A percentile compares a stretch with the other conserved stretches of the same genome.
phyloP scores from a whole-genome alignment of 2,797 vertebrate genomes.

The Pyrrhura leucotis region DNA sequence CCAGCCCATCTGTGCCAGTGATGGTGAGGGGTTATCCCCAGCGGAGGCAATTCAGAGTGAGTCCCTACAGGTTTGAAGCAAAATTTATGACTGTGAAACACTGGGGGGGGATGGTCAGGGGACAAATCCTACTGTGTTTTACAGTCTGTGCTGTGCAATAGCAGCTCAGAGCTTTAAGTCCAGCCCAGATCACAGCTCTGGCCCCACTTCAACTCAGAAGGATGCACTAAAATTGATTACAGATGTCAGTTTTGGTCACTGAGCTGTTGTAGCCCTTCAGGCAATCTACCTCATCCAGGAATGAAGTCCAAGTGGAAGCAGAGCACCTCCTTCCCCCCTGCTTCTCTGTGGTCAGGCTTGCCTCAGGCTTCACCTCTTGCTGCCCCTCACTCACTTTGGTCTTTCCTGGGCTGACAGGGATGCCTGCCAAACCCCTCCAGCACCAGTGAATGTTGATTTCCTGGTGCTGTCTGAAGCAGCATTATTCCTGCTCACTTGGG shows the following conservation, averaged over 20 bases:
- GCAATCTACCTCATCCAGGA: conserved; percentile 6
- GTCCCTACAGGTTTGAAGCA: neutral
- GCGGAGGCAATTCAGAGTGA: accelerated
- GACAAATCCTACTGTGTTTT: neutral
- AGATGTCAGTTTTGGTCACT: conserved; percentile 14
- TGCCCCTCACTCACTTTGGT: neutral
- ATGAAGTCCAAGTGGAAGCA: neutral
- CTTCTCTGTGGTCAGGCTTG: neutral
- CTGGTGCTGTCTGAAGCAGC: neutral
- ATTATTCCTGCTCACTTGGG: neutral
- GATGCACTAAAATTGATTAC: neutral
- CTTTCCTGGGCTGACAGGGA: neutral
- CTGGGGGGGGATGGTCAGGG: neutral
- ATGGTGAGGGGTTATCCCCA: neutral
- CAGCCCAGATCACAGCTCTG: neutral
- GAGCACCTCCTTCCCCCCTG: neutral
- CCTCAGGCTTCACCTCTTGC: neutral
- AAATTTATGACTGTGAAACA: neutral
- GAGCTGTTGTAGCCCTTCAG: conserved; percentile 11
- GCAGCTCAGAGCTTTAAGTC: neutral
- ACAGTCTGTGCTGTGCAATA: neutral
- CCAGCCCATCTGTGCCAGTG: accelerated
- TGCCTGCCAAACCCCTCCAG: accelerated
- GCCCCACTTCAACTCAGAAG: neutral
- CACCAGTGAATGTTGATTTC: neutral